Evolutionary conservation across 2,888 invertebrate species (phyloP), one percentile per base, ranked within the genome.

Genomic region (Phania funesta): DNA sequence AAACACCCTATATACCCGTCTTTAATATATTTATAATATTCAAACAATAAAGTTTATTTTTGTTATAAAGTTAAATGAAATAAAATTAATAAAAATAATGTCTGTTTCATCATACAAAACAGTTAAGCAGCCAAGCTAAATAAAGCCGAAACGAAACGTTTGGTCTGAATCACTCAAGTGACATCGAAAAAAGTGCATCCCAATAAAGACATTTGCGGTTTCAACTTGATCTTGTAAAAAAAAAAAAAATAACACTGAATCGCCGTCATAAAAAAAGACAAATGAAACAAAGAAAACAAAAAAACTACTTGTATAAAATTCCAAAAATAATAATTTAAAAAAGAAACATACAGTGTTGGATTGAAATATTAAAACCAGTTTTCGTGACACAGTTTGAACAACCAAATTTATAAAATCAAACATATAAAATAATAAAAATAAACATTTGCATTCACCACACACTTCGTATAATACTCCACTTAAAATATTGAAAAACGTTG

Each of bases 321-420:
- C 0, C 48, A 70, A 58, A 35, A 41, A 73, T 11, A 22, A 64
- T 46, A 24, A 52, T 48, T 48, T 38, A 11, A 64, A 70, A 62
- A 4, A 56, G 38, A 68, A 58, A 67, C 24, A 44, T 44, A 18
- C 4, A 44, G 29, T 18, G n/a, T 29, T 48, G 52, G 56, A 52
- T 58, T 65, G 26, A 50, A 58, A 56, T 29, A 24, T 54, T 56
- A n/a, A 41, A 79, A 79, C 71, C 71, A 58, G 71, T 79, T 79
- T 32, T 16, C 56, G 52, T 79, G 78, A 79, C 78, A 79, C 71
- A 67, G 77, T 73, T 77, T 71, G 24, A 54, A 50, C 73, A 48
- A 6, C 35, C 35, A 64, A 50, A 80, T 41, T 41, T 22, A 41
- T 13, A 38, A 41, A 73, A 54, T 44, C 8, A 73, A 54, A 52